Evolutionary conservation across 2,797 vertebrate species (phyloP).

Genomic region (Distichodus sexfasciatus): DNA sequence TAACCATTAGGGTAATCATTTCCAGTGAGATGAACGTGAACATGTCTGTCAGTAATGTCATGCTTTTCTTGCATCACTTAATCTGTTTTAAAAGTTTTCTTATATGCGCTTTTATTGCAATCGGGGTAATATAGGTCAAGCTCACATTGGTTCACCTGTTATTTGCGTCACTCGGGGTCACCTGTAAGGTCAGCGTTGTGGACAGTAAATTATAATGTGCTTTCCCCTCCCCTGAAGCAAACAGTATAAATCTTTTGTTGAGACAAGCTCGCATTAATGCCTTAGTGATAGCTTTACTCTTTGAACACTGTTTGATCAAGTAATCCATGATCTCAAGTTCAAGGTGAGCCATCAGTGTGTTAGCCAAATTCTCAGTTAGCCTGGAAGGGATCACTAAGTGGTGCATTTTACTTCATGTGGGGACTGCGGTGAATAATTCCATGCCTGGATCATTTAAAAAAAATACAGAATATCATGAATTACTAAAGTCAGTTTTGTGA

Average conservation of each 20-base stretch:
- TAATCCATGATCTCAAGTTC: slow-evolving; percentile 30
- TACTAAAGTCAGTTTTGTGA: too few relatives aligned
- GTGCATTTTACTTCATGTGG: slow-evolving; percentile 61
- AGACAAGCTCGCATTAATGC: slow-evolving; percentile 35
- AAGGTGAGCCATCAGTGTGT: slow-evolving; percentile 62
- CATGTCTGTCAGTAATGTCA: too few relatives aligned
- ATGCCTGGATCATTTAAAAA: too few relatives aligned
- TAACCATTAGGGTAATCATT: too few relatives aligned
- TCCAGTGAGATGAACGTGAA: too few relatives aligned
- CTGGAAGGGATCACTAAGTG: slow-evolving; percentile 46
- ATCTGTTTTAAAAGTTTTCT: too few relatives aligned
- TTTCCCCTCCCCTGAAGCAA: slow-evolving; percentile 4
- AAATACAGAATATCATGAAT: too few relatives aligned
- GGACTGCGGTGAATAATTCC: too few relatives aligned
- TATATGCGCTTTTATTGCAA: too few relatives aligned
- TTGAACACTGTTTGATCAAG: slow-evolving; percentile 30
- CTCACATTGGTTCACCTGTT: background rate
- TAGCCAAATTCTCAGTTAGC: slow-evolving; percentile 60
- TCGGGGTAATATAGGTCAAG: too few relatives aligned
- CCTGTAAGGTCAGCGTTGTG: background rate
- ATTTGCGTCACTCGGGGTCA: background rate
- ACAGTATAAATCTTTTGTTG: background rate
- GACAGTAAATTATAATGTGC: background rate
- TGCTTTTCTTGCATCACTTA: too few relatives aligned
- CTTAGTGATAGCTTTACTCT: slow-evolving; percentile 55